Evolutionary conservation across 1,140 invertebrate genomes (phyloP), one percentile per base, ranked within the genome.

Genomic region (Stegodyphus dumicola): DNA sequence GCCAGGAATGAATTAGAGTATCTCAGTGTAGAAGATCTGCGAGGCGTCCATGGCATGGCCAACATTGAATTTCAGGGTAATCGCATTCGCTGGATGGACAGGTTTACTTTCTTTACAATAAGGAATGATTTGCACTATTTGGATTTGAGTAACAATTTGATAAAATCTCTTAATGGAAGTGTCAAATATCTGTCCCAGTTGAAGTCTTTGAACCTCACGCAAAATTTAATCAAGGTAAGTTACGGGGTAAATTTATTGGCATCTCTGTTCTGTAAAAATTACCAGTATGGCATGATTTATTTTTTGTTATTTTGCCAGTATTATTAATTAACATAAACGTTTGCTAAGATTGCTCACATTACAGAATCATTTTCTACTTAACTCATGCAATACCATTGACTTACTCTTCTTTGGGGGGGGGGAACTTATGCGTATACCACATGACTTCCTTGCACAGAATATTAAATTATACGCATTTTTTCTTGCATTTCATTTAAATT

Each of bases 141-240:
- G 33, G 83, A 85, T 18, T 66, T 85, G 6, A 69, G 64, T 64
- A 11, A 18, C 60, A 85, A 85, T 51, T 53, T 15, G 51, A 49
- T 85, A 5, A 76, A 18, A 6, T 33, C 7, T 0, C 53, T 85
- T 10, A 70, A 71, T 18, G 83, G 83, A 6, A 74, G 83, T 56
- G 54, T 77, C 15, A 51, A 66, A n/a, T 70, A 49, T 11, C 53
- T 85, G 2, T 76, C 74, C 0, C 51, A 53, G 6, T 66, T 85
- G 10, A 77, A 66, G 6, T 76, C 65, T 6, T 56, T 85, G 9
- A 85, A 85, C n/a, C 65, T 85, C 13, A 77, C 83, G 4, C 13
- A 67, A 9, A 85, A 85, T 33, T 5, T 15, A 7, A 54, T 85
- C 9, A 13, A 85, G 67, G 83, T 77, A 10, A 85, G 51, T 65